Evolutionary conservation across 2,797 vertebrate species (phyloP), one percentile per base, ranked within the genome.

Genomic region (Myotis daubentonii): DNA sequence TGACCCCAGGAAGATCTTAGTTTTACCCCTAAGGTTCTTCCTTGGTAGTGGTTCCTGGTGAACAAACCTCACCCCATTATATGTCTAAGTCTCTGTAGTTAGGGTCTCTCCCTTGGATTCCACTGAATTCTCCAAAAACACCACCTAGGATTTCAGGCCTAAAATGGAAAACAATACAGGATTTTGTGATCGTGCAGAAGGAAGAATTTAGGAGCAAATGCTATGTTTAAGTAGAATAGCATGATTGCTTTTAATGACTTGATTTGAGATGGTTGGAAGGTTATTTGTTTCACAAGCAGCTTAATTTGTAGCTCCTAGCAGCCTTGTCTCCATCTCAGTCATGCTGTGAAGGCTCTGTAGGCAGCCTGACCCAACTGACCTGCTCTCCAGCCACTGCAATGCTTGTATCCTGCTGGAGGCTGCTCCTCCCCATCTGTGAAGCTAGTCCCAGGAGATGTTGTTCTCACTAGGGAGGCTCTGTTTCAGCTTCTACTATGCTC

Each of bases 1-100:
- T 1, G 30, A 49, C 4, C 15, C n/a, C 9, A 1, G 9, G 33
- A 49, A 10, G 1, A 9, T 23, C 7, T 30, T 2, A 11, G 16
- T 25, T 23, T 20, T 30, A 17, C 23, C 1, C 6, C 2, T 9
- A 28, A 12, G 0, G 8, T 38, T 62, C 57, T 20, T 28, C 2
- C 2, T 23, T 53, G 66, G 51, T 0, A 4, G 33, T 6, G 6
- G 23, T 30, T 80, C 20, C 66, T 16, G 28, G 53, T 3, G 12
- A 68, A 47, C 2, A 38, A 16, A 28, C 2, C 22, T 3, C 6
- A 19, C 25, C 1, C 4, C 3, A 10, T 30, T 23, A 11, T 12
- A 5, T 19, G 41, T 51, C 74, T 11, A 19, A 13, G 20, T 57
- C 53, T 90, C 49, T 25, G 36, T 16, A 8, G 13, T 66, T 57